These are phyloP conservation scores for Serinus canaria DNA, from an alignment of 2,113 vertebrate species.

Conservation along the genomic window DNA sequence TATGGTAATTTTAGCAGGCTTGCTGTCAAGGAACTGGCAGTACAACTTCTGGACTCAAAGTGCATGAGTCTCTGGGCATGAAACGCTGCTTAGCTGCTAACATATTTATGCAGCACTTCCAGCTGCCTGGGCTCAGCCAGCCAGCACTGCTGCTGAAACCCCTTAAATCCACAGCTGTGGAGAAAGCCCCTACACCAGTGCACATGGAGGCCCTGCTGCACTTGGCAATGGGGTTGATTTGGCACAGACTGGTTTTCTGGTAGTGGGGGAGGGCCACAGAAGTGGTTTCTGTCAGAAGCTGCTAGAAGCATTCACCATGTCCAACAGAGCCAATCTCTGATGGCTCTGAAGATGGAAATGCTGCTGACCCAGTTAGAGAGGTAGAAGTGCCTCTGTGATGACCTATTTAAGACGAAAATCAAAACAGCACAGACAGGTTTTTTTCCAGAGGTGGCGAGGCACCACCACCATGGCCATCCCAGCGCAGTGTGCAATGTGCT, in stretches of 20 bases:
- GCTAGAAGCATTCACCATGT: background rate
- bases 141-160: background rate
- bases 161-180: fast-evolving
- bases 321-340: background rate
- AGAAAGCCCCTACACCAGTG: background rate
- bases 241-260: background rate
- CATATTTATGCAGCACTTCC: background rate
- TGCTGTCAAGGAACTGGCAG: fast-evolving
- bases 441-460: fast-evolving
- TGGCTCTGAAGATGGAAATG: background rate
- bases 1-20: background rate
- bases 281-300: background rate
- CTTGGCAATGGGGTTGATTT: too few relatives aligned
- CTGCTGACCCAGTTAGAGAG: background rate
- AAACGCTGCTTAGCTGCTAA: background rate
- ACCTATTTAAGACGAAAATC: background rate
- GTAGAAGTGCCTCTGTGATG: background rate
- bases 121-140: background rate
- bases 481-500: fast-evolving
- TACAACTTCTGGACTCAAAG: background rate
- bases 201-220: fast-evolving
- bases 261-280: background rate
- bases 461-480: background rate
- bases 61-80: fast-evolving
- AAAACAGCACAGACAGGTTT: fast-evolving